These are phyloP conservation scores for Cotesia congregata DNA, from an alignment of 2,888 invertebrate species.

Conservation along the genomic window DNA sequence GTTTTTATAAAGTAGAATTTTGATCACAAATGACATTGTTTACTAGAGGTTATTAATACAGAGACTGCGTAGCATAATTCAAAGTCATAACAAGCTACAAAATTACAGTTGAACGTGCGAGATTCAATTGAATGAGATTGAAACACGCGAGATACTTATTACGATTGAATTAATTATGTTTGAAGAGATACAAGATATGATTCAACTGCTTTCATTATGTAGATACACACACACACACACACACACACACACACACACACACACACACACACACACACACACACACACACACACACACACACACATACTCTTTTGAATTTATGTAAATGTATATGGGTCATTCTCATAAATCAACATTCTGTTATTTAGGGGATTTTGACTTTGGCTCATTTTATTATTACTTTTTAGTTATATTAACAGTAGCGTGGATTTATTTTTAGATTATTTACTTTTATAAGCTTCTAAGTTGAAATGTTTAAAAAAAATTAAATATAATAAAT, in stretches of 20 bases:
- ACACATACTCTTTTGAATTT: not conserved
- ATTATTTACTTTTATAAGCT: no score
- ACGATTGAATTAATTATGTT: constrained; percentile 52
- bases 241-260: not conserved
- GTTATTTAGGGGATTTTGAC: not conserved
- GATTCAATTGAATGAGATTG: constrained; percentile 61
- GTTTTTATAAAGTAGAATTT: not conserved
- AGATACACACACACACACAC: not conserved
- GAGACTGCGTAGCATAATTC: constrained; percentile 57
- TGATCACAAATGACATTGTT: constrained; percentile 24
- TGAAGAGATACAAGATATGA: constrained; percentile 56
- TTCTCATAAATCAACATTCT: no score
- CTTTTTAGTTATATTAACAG: no score
- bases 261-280: not conserved
- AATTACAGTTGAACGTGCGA: constrained; percentile 58
- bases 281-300: not conserved
- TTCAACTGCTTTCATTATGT: constrained; percentile 11
- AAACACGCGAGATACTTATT: constrained; percentile 59
- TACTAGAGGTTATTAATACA: not conserved
- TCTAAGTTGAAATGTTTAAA: no score
- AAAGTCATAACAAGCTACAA: constrained; percentile 61
- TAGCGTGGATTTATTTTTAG: no score
- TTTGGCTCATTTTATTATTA: no score
- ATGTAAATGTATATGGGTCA: not conserved
- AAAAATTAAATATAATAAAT: no score